A percentile compares a stretch with the other conserved stretches of the same genome.
These are phyloP conservation scores for Falco columbarius DNA, from an alignment of 2,797 vertebrate genomes.

Conservation along the genomic window DNA sequence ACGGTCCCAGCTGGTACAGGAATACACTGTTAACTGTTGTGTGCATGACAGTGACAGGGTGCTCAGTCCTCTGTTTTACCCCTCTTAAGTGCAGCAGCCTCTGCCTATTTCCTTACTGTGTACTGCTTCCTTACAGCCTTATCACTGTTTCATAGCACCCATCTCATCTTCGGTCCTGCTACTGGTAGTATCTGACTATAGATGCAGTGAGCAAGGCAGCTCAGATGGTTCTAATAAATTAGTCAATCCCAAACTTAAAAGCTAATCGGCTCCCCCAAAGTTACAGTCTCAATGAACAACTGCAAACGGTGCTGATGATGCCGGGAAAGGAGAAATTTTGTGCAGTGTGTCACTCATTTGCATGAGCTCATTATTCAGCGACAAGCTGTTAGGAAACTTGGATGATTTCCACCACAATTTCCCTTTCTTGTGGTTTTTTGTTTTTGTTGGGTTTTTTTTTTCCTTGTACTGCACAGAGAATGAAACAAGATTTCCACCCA, in stretches of 20 bases:
- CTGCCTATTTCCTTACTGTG: not conserved
- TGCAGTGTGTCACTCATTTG: not conserved
- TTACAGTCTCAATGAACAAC: not conserved
- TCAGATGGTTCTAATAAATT: not conserved
- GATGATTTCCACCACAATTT: not conserved
- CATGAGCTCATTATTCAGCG: not conserved
- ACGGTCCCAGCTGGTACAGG: not conserved
- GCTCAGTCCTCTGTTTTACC: not conserved
- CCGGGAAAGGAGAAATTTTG: not conserved
- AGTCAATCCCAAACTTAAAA: not conserved
- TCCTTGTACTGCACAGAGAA: not conserved
- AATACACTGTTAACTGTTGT: accelerated
- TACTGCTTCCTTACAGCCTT: not conserved
- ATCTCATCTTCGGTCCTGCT: accelerated
- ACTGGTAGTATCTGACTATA: not conserved
- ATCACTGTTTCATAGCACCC: not conserved
- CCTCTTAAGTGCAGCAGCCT: not conserved
- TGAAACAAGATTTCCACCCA: not conserved
- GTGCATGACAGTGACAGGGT: accelerated
- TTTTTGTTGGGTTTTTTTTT: not conserved
- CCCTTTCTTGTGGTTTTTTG: not conserved
- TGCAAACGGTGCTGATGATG: not conserved
- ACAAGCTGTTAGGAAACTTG: not conserved
- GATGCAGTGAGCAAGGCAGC: not conserved
- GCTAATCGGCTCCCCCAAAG: not conserved